These are phyloP conservation scores for Etheostoma cragini DNA, from an alignment of 2,113 vertebrate species.

Conservation along the genomic window DNA sequence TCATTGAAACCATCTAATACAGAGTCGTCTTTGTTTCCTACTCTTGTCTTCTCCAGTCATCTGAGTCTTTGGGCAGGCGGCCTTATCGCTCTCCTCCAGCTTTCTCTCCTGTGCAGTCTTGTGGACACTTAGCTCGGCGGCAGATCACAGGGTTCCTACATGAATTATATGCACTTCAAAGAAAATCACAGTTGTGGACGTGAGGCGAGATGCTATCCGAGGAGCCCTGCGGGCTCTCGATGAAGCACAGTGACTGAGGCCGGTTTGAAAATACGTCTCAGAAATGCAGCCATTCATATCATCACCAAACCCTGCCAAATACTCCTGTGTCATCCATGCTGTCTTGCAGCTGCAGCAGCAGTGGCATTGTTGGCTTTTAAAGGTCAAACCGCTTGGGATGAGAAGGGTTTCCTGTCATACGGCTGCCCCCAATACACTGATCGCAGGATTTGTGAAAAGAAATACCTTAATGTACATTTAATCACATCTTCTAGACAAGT, in stretches of 20 bases:
- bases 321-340: slow-evolving; percentile 27
- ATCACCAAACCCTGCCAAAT: neutral
- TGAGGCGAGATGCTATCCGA: slow-evolving; percentile 37
- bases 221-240: slow-evolving; percentile 26
- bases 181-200: slow-evolving; percentile 42
- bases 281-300: slow-evolving; percentile 7
- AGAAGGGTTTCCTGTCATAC: slow-evolving; percentile 13
- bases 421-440: neutral
- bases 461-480: slow-evolving; percentile 16
- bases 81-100: slow-evolving; percentile 76
- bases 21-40: slow-evolving; percentile 12
- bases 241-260: slow-evolving; percentile 17
- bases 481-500: slow-evolving; percentile 4
- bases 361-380: slow-evolving; percentile 47
- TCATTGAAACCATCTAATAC: slow-evolving; percentile 35
- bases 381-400: slow-evolving; percentile 58
- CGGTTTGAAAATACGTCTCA: slow-evolving; percentile 33
- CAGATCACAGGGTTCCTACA: slow-evolving; percentile 29
- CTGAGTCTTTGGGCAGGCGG: slow-evolving; percentile 36
- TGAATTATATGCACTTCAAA: slow-evolving; percentile 52
- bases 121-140: slow-evolving; percentile 19
- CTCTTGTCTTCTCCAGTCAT: slow-evolving; percentile 48
- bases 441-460: neutral
- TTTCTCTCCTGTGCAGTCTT: slow-evolving; percentile 32
- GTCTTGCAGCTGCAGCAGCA: slow-evolving; percentile 11